Evolutionary conservation across 2,113 vertebrate species (phyloP), one percentile per base, ranked within the genome.

Genomic region (Anseranas semipalmata): DNA sequence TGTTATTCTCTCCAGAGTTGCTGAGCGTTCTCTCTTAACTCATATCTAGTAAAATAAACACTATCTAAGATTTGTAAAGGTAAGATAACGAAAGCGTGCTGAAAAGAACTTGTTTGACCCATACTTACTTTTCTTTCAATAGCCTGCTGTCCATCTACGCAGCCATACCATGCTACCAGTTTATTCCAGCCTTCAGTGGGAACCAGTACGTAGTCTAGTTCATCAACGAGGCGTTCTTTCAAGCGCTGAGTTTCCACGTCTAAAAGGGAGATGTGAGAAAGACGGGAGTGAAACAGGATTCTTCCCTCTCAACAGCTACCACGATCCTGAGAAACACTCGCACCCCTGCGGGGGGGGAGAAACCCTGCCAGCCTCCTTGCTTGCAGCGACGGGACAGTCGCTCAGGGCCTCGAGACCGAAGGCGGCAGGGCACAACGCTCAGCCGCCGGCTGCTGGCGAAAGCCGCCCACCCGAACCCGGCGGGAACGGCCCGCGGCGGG

Each of bases 181-280:
- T 99, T 99, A 93, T 98, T 98, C 99, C 99, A 99, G 56, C 99
- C 99, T 95, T 99, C 99, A 2, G 98, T 98, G 56, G 99, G 99
- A 81, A 99, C 98, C 82, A 99, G 89, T n/a, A 99, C 99, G 60
- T 99, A 99, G 95, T 99, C 99, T 74, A 99, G 97, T 87, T 99
- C 99, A 94, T 99, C 99, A 79, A 99, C 99, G 82, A 99, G 98
- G 95, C 99, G 99, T 33, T 99, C 99, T 94, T 99, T 99, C 39
- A 99, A 97, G 52, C 95, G 97, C 96, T 99, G 99, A 75, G 97
- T 98, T 89, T 99, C 98, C 28, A 98, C 98, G 97, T 99, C 99
- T 99, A 93, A 81, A 96, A 97, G 27, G 19, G 22, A 68, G 18
- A 78, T 7, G 6, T 24, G 88, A 71, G 70, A 68, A 45, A 80